Conservation (phyloP, 2,797 vertebrate species). For the Parauchenoglanis punctatus region DNA sequence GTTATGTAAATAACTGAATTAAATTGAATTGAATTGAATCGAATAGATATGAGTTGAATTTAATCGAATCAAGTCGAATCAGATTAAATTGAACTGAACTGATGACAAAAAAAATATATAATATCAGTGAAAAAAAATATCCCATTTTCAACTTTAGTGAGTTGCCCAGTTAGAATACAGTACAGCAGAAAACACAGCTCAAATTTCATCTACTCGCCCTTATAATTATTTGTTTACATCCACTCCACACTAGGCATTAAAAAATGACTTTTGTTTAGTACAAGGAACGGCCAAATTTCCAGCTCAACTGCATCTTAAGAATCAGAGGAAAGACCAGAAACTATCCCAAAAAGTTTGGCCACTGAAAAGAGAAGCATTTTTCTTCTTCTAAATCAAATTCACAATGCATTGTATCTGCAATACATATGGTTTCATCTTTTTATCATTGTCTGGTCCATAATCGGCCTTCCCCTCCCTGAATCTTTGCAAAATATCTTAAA, state of each 20-base stretch:
- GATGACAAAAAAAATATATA: background rate
- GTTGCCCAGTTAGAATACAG: too few species aligned
- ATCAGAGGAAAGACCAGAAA: background rate
- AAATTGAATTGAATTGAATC: background rate
- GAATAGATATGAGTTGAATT: background rate
- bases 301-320: background rate
- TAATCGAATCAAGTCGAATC: background rate
- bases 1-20: background rate
- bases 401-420: background rate
- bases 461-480: background rate
- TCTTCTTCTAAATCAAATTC: background rate
- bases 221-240: too few species aligned
- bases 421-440: background rate
- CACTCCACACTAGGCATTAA: too few species aligned
- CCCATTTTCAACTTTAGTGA: background rate
- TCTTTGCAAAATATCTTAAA: background rate
- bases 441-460: background rate
- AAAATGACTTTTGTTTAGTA: too few species aligned
- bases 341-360: background rate
- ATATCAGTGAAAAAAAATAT: background rate
- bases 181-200: too few species aligned
- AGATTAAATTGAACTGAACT: background rate
- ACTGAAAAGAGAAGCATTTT: background rate
- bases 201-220: too few species aligned
- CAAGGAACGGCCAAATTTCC: too few species aligned